phyloP scores from a whole-genome alignment of 2,113 vertebrate species.

The Salminus brasiliensis region DNA sequence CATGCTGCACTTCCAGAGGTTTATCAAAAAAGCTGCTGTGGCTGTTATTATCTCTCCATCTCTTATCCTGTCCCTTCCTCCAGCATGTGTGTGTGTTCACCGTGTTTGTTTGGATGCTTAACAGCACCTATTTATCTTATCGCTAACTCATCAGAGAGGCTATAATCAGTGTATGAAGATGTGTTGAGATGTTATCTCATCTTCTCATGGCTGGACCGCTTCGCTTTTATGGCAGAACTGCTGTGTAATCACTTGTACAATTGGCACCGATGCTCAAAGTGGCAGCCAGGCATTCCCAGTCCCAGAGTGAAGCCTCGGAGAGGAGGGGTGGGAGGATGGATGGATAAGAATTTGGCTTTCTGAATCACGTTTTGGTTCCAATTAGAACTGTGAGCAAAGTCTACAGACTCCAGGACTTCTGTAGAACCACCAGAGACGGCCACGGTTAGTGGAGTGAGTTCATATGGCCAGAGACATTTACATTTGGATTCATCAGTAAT shows the following conservation, averaged over 20 bases:
- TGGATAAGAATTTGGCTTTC: no score
- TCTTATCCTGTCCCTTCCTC: background rate
- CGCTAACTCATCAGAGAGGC: background rate
- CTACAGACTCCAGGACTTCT: no score
- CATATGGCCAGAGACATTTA: no score
- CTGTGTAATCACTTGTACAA: background rate
- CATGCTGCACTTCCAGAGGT: no score
- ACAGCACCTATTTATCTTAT: background rate
- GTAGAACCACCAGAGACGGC: no score
- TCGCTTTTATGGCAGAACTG: slow-evolving; percentile 6
- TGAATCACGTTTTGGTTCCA: no score
- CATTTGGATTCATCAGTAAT: no score
- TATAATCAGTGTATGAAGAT: slow-evolving; percentile 13
- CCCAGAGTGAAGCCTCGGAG: no score
- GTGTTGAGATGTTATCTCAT: slow-evolving; percentile 35
- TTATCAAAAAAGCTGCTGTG: background rate
- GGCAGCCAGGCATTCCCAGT: background rate
- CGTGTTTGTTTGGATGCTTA: background rate
- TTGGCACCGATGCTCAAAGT: background rate
- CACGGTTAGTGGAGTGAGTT: no score
- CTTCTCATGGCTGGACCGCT: background rate
- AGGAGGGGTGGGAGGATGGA: no score
- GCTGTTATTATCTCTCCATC: background rate
- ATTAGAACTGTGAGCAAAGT: no score
- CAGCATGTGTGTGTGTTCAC: background rate